These are phyloP conservation scores for Drosophila willistoni DNA, from an alignment of 1,140 invertebrate species.

Conservation along the genomic window DNA sequence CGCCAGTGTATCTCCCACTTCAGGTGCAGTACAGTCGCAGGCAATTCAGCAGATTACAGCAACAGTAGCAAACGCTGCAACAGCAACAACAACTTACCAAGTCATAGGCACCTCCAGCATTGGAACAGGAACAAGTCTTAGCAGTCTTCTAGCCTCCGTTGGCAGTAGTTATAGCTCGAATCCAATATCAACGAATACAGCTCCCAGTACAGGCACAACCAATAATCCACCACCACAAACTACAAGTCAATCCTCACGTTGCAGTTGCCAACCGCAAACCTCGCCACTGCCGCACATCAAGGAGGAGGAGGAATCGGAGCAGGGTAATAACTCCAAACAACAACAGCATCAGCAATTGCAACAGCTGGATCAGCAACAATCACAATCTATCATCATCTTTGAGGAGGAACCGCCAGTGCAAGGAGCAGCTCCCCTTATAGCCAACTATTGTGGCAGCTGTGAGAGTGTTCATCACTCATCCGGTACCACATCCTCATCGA, in stretches of 20 bases:
- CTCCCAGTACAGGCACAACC: constrained; percentile 18
- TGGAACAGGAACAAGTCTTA: background rate
- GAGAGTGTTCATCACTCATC: constrained; percentile 77
- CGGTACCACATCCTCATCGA: constrained; percentile 58
- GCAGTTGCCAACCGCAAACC: constrained; percentile 77
- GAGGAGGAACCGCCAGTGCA: constrained; percentile 43
- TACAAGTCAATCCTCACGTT: constrained; percentile 71
- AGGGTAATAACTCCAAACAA: constrained; percentile 84
- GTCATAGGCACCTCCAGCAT: background rate
- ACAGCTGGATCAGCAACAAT: constrained; percentile 32
- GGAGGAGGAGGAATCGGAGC: constrained; percentile 86
- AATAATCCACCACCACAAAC: constrained; percentile 83
- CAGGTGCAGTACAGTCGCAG: constrained; percentile 45
- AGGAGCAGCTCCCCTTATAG: constrained; percentile 27
- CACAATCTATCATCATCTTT: constrained; percentile 64
- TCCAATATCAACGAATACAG: constrained; percentile 7
- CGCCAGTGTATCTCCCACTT: constrained; percentile 77
- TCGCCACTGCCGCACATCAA: constrained; percentile 86
- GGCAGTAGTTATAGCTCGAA: constrained; percentile 4
- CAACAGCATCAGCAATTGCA: constrained; percentile 35
- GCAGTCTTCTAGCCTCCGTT: constrained; percentile 18
- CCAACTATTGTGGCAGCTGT: constrained; percentile 68
- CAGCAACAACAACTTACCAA: constrained; percentile 5
- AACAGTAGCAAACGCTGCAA: constrained; percentile 11
- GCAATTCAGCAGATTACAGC: constrained; percentile 35